Percentiles rank a stretch among this genome's conserved stretches.
These are phyloP conservation scores for Globodera rostochiensis DNA, from an alignment of 1,140 invertebrate genomes.

Conservation along the genomic window DNA sequence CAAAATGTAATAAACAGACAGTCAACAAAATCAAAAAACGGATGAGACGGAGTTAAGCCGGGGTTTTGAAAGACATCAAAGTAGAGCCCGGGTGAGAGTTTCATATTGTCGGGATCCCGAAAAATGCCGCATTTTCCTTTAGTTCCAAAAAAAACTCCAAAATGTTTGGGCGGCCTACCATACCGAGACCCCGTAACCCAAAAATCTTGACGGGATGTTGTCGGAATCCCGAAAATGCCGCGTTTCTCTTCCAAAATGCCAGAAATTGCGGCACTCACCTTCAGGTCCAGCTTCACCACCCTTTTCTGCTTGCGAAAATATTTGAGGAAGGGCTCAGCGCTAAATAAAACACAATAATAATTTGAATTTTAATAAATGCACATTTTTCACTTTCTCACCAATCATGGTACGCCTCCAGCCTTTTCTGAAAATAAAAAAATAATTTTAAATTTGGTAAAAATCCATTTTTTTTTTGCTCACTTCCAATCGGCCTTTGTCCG, in stretches of 20 bases:
- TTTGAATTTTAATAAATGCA: background rate
- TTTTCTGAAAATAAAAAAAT: conserved; percentile 41
- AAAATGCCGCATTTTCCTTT: too few relatives aligned
- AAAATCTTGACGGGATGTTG: too few relatives aligned
- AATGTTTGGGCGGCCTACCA: too few relatives aligned
- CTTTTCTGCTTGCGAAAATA: conserved; percentile 58
- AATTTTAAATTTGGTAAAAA: background rate
- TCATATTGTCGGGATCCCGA: too few relatives aligned
- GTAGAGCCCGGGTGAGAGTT: too few relatives aligned
- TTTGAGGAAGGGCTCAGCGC: conserved; percentile 48
- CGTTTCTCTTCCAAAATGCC: background rate
- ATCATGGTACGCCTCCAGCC: conserved; percentile 51
- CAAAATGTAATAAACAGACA: too few relatives aligned
- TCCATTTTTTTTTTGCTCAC: conserved; percentile 21
- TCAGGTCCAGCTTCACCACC: conserved; percentile 51
- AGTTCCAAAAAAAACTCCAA: background rate
- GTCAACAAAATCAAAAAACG: too few relatives aligned
- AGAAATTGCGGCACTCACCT: background rate
- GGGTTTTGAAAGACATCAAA: too few relatives aligned
- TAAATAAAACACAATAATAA: conserved; percentile 4
- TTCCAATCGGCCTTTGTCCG: conserved; percentile 58
- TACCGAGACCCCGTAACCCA: too few relatives aligned
- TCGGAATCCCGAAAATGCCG: too few relatives aligned
- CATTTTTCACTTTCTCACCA: conserved; percentile 27
- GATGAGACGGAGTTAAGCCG: too few relatives aligned